These are phyloP conservation scores for Cantharis rustica DNA, from an alignment of 2,888 invertebrate genomes.

Conservation along the genomic window DNA sequence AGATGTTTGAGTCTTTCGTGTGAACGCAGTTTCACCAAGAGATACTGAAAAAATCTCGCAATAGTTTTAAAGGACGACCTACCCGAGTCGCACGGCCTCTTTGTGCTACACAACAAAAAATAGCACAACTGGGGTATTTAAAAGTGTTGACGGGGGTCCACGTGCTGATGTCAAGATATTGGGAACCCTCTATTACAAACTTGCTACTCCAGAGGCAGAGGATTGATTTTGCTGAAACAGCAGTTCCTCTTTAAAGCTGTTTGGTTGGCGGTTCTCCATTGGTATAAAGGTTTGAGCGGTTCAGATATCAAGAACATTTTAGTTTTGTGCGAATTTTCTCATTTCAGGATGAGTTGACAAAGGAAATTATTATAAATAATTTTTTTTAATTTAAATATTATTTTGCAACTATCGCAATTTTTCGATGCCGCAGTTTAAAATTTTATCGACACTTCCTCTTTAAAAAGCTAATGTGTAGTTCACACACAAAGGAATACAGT, in stretches of 20 bases:
- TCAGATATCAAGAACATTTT: constrained; percentile 26
- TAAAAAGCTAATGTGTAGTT: background rate
- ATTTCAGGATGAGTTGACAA: constrained; percentile 26
- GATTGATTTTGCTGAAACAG: constrained; percentile 48
- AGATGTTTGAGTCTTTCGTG: background rate
- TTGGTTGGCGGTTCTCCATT: constrained; percentile 47
- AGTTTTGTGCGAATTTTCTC: constrained; percentile 37
- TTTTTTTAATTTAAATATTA: background rate
- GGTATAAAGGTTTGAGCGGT: constrained; percentile 45
- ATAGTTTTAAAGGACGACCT: background rate
- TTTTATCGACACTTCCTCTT: background rate
- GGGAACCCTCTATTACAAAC: constrained; percentile 28
- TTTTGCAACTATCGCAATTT: background rate
- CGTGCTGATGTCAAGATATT: constrained; percentile 30
- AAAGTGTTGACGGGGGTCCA: constrained; percentile 28
- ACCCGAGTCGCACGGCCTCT: background rate
- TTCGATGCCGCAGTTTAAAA: background rate
- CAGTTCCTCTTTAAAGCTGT: constrained; percentile 50
- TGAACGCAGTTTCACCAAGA: background rate
- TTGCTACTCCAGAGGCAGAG: constrained; percentile 34
- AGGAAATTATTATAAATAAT: constrained; percentile 10
- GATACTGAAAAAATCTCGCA: background rate
- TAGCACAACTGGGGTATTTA: constrained; percentile 25
- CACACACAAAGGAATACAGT: background rate
- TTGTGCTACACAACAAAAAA: constrained; percentile 10